Conservation (phyloP, 2,113 vertebrate genomes). For the Carassius auratus region DNA sequence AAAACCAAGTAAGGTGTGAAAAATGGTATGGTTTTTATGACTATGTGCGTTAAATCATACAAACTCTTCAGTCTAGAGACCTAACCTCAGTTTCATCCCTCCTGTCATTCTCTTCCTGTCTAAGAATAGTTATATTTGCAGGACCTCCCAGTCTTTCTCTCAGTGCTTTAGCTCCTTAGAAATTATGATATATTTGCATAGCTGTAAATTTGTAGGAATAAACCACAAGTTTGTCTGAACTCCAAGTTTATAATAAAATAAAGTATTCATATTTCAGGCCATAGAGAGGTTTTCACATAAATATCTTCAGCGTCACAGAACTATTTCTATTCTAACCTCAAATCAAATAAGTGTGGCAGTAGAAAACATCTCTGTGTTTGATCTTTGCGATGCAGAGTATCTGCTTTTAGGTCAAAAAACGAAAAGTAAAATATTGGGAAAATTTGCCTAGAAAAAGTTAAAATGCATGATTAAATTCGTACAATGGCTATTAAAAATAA, state of each 20-base stretch:
- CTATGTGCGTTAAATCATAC: neutral
- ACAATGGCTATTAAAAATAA: constrained; percentile 33
- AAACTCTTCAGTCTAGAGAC: neutral
- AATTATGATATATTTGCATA: constrained; percentile 36
- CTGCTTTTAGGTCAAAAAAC: neutral
- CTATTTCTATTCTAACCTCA: constrained; percentile 39
- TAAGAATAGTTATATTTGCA: constrained; percentile 11
- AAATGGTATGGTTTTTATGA: neutral
- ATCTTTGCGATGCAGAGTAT: constrained; percentile 34
- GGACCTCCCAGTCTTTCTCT: constrained; percentile 39
- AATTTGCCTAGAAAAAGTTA: neutral
- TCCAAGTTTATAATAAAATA: constrained; percentile 33
- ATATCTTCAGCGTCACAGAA: constrained; percentile 24
- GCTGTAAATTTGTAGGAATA: constrained; percentile 38
- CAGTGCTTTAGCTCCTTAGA: neutral
- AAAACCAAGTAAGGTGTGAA: neutral
- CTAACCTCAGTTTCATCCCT: constrained; percentile 1
- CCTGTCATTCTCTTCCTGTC: constrained; percentile 6
- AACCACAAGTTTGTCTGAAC: constrained; percentile 36
- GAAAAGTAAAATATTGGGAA: neutral
- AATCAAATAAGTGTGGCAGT: neutral
- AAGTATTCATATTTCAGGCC: constrained; percentile 33
- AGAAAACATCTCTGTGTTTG: constrained; percentile 37
- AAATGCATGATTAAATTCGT: constrained; percentile 36
- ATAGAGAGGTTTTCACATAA: constrained; percentile 37